phyloP scores from a whole-genome alignment of 2,797 vertebrate genomes.

The Brachymystax lenok region DNA sequence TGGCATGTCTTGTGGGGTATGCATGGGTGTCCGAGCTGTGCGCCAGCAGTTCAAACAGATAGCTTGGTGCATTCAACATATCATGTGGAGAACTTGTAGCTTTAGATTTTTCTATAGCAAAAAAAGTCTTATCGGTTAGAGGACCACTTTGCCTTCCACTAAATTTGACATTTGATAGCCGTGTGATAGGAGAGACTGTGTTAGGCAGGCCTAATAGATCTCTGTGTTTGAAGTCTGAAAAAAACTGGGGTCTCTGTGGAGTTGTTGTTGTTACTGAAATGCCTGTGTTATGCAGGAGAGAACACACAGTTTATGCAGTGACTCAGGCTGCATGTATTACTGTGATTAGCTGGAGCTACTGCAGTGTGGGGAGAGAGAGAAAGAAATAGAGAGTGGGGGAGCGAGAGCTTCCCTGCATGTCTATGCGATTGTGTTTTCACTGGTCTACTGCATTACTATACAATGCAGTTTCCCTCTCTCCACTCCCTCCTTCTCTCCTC shows the following conservation, averaged over 20 bases:
- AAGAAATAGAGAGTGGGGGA: slow-evolving; percentile 34
- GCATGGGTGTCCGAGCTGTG: no score
- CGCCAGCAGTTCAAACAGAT: no score
- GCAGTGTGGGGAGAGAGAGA: slow-evolving; percentile 46
- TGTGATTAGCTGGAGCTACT: slow-evolving; percentile 65
- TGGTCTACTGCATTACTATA: slow-evolving; percentile 71
- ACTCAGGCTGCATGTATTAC: slow-evolving; percentile 59
- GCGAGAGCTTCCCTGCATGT: slow-evolving; percentile 41
- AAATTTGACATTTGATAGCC: neutral
- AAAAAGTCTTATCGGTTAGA: neutral
- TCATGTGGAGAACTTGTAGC: neutral
- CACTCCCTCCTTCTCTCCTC: slow-evolving; percentile 64
- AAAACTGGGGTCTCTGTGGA: neutral
- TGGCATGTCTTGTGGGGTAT: no score
- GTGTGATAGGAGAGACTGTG: neutral
- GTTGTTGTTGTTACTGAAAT: slow-evolving; percentile 17
- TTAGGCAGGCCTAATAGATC: neutral
- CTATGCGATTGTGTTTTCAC: slow-evolving; percentile 50
- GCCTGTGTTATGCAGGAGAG: slow-evolving; percentile 27
- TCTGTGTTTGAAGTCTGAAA: neutral
- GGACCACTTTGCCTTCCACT: neutral
- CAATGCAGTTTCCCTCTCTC: slow-evolving; percentile 56
- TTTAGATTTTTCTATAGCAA: neutral
- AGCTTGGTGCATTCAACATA: no score
- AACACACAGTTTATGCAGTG: slow-evolving; percentile 35